A percentile compares a stretch with the other conserved stretches of the same genome.
Conservation (phyloP, 35 echinoderm and acorn worm genomes). For the Apostichopus californicus region DNA sequence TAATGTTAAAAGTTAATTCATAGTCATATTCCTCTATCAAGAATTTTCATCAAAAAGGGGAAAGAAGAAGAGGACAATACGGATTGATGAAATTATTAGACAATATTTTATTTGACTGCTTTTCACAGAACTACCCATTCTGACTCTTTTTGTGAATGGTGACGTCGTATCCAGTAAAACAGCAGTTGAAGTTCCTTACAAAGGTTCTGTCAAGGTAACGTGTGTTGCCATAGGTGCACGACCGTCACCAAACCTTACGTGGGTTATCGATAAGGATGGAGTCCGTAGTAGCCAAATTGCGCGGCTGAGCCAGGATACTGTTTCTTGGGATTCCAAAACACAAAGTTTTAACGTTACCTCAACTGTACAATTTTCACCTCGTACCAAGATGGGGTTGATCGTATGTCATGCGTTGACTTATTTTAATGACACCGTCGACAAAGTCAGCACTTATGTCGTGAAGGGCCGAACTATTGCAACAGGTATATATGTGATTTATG, state of each 20-base stretch:
- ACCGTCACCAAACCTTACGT: not conserved
- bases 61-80: too few species aligned
- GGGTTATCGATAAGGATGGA: not conserved
- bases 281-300: not conserved
- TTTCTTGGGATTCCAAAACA: not conserved
- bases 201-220: not conserved
- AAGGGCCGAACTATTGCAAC: too few species aligned
- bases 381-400: not conserved
- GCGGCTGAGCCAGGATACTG: not conserved
- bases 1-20: too few species aligned
- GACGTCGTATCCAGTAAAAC: not conserved
- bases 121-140: not conserved
- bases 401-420: not conserved
- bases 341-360: not conserved
- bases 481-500: too few species aligned
- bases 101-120: too few species aligned
- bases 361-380: not conserved
- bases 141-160: not conserved
- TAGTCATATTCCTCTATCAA: too few species aligned
- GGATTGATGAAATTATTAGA: too few species aligned
- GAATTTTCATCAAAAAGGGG: too few species aligned
- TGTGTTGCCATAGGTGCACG: not conserved
- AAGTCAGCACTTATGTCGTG: not conserved
- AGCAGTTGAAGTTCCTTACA: not conserved
- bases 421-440: not conserved